Conservation (phyloP, 2,888 invertebrate species). For the Linyphia triangularis region DNA sequence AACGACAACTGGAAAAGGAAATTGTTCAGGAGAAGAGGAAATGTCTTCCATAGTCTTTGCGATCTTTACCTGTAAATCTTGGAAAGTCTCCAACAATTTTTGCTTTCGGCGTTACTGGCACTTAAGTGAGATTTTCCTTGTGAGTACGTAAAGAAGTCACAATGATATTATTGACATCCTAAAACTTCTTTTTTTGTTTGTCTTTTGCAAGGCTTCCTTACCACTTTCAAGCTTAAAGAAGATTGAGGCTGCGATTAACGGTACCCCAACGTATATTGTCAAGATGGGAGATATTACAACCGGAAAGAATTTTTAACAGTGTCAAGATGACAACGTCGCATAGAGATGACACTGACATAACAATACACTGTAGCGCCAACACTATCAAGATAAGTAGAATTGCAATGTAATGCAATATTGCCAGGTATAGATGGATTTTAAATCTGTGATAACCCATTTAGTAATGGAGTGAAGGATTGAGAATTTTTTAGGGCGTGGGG, state of each 20-base stretch:
- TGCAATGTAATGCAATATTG: neutral
- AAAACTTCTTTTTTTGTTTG: neutral
- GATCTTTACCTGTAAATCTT: constrained; percentile 3
- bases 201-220: neutral
- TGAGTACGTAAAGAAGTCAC: neutral
- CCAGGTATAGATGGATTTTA: too few relatives aligned
- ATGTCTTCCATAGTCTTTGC: neutral
- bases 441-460: too few relatives aligned
- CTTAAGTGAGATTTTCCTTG: neutral
- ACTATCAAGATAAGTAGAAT: neutral
- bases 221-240: neutral
- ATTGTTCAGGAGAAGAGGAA: neutral
- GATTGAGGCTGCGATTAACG: constrained; percentile 3
- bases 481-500: too few relatives aligned
- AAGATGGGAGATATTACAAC: neutral
- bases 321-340: neutral
- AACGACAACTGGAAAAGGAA: neutral
- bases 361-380: neutral
- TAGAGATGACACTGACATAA: neutral
- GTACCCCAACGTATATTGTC: neutral
- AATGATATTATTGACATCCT: neutral
- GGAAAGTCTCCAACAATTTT: constrained; percentile 3
- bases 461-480: too few relatives aligned
- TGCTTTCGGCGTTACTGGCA: neutral
- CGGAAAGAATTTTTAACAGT: neutral